Evolutionary conservation across 2,797 vertebrate species (phyloP).

Genomic region (Catamblyrhynchus diadema): DNA sequence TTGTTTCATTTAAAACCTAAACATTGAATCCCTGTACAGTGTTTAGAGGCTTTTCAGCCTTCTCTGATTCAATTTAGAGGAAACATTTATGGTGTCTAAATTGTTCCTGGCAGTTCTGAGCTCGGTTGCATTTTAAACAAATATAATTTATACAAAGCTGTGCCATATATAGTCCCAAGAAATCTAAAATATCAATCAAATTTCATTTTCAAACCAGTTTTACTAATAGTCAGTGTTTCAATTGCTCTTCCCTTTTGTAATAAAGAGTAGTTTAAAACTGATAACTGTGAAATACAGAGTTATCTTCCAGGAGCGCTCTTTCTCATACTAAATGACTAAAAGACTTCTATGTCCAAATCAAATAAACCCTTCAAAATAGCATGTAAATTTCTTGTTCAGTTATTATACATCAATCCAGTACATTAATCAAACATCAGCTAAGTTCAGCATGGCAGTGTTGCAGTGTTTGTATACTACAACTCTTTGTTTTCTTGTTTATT

Average conservation of each 20-base stretch:
- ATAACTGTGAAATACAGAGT: constrained; percentile 40
- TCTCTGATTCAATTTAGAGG: constrained; percentile 70
- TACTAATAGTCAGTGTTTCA: constrained; percentile 32
- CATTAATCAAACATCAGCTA: neutral
- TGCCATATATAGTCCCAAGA: neutral
- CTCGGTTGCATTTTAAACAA: constrained; percentile 63
- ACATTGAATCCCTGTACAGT: constrained; percentile 46
- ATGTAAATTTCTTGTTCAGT: neutral
- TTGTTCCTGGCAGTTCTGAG: constrained; percentile 60
- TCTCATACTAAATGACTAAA: constrained; percentile 33
- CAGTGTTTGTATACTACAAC: neutral
- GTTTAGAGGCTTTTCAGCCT: constrained; percentile 56
- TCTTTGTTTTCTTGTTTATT: neutral
- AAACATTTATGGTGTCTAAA: constrained; percentile 66
- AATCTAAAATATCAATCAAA: constrained; percentile 53
- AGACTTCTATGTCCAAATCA: neutral
- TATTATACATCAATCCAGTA: neutral
- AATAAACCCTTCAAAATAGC: constrained; percentile 11
- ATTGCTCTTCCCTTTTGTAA: constrained; percentile 20
- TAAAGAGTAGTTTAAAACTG: constrained; percentile 33
- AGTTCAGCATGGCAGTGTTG: neutral
- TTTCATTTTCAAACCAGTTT: constrained; percentile 33
- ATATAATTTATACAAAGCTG: constrained; percentile 54
- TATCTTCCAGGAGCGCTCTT: neutral
- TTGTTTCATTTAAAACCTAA: constrained; percentile 66